Evolutionary conservation across 2,797 vertebrate genomes (phyloP), one percentile per base, ranked within the genome.

Genomic region (Hafferia zeledoni): DNA sequence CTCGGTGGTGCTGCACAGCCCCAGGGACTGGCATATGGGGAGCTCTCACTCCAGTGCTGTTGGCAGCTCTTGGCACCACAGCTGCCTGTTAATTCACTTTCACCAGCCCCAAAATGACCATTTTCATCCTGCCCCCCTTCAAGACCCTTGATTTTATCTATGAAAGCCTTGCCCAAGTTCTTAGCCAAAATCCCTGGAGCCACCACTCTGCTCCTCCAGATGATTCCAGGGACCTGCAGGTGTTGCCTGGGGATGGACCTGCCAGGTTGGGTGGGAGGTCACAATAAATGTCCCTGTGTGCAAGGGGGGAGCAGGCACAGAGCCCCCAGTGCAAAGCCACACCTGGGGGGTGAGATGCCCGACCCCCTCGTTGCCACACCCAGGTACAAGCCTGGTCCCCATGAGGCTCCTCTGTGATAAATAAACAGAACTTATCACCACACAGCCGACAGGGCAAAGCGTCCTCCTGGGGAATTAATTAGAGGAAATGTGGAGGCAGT

Each of bases 361-460:
- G 0, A 1, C 7, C 2, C 20, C 37, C 44, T 5, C 44, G 0
- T 0, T 0, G 2, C 33, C 30, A 7, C 33, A 1, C 1, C 9
- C 2, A 2, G 55, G 39, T 4, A 9, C 11, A 0, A 0, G 1
- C 43, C 13, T 3, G 0, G 22, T 10, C 70, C 83, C 37, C 3
- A 18, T 2, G 5, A 31, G 31, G 53, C 53, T 24, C 3, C 2
- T 2, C 53, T 10, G 7, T 0, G 4, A 13, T 1, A 20, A 35
- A 17, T 1, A 2, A 33, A 0, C 85, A 23, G 13, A 59, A 9
- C 13, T 7, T 0, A 0, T 9, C 68, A 18, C 19, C 30, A 2
- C 0, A 1, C 55, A 27, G 88, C 37, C 20, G 3, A 52, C 79
- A 17, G 83, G 79, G 71, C 0, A 3, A 14, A 25, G 41, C 0